Conservation (phyloP, 2,888 invertebrate species). For the Drymonia ruficornis region DNA sequence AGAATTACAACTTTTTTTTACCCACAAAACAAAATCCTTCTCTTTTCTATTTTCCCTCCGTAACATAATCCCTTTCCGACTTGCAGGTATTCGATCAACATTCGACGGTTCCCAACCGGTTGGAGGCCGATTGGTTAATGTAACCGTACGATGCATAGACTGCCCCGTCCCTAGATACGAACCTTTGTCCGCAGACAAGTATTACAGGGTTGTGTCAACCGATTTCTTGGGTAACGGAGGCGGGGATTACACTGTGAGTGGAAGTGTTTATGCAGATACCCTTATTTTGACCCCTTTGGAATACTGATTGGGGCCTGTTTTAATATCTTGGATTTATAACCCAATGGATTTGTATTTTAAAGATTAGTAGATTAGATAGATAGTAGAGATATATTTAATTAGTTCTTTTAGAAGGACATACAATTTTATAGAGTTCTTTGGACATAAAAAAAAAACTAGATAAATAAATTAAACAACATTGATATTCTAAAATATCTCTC, state of each 20-base stretch:
- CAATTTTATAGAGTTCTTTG: too few species aligned
- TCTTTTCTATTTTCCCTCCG: too few species aligned
- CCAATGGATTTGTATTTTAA: too few species aligned
- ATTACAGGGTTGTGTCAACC: slow-evolving; percentile 86
- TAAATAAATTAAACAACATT: too few species aligned
- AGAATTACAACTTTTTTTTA: too few species aligned
- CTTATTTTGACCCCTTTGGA: slow-evolving; percentile 3
- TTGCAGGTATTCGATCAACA: slow-evolving; percentile 81
- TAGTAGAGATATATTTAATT: too few species aligned
- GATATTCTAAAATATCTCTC: too few species aligned
- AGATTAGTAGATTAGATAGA: too few species aligned
- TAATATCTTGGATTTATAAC: neutral
- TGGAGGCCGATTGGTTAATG: slow-evolving; percentile 83
- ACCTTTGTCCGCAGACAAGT: slow-evolving; percentile 77
- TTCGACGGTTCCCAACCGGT: slow-evolving; percentile 85
- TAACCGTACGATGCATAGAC: slow-evolving; percentile 84
- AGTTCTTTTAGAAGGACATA: too few species aligned
- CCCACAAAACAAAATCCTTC: too few species aligned
- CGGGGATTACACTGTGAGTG: slow-evolving; percentile 85
- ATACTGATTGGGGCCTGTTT: neutral
- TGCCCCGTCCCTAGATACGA: slow-evolving; percentile 87
- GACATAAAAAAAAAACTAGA: too few species aligned
- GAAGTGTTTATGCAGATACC: slow-evolving; percentile 7
- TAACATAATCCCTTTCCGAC: neutral
- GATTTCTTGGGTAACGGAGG: slow-evolving; percentile 87